These are phyloP conservation scores for Ophion ventricosus DNA, from an alignment of 2,888 invertebrate species.

Conservation along the genomic window DNA sequence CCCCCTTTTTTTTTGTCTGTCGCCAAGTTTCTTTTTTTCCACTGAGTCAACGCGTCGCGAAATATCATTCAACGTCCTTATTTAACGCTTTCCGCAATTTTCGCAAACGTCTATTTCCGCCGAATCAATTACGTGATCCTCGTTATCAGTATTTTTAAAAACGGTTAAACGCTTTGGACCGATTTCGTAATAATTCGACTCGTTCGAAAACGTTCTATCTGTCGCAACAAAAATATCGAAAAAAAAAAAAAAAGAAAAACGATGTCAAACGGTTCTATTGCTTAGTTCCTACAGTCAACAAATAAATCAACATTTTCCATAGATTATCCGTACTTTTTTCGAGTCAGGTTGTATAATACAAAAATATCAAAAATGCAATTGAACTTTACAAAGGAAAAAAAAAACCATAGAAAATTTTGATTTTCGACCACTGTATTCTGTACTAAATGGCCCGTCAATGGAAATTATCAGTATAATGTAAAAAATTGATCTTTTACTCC, in stretches of 20 bases:
- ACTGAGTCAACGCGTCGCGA: not conserved
- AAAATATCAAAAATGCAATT: not conserved
- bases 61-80: not conserved
- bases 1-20: not conserved
- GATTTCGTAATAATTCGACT: not conserved
- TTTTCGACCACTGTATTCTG: not conserved
- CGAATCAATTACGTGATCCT: not conserved
- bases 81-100: not conserved
- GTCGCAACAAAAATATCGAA: not conserved
- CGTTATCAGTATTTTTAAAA: not conserved
- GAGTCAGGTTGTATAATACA: not conserved
- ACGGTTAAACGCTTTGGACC: not conserved
- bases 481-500: not conserved
- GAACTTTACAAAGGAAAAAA: not conserved
- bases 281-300: not conserved
- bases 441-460: not conserved
- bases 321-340: not conserved
- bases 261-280: not conserved
- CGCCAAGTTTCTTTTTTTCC: not conserved
- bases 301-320: not conserved
- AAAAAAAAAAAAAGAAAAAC: not conserved
- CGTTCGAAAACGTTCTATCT: not conserved
- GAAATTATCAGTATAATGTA: not conserved
- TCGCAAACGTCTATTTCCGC: not conserved
- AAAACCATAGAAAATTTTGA: too few species aligned